A percentile compares a stretch with the other conserved stretches of the same genome.
These are phyloP conservation scores for Myiotriccus ornatus DNA, from an alignment of 2,797 vertebrate species.

Conservation along the genomic window DNA sequence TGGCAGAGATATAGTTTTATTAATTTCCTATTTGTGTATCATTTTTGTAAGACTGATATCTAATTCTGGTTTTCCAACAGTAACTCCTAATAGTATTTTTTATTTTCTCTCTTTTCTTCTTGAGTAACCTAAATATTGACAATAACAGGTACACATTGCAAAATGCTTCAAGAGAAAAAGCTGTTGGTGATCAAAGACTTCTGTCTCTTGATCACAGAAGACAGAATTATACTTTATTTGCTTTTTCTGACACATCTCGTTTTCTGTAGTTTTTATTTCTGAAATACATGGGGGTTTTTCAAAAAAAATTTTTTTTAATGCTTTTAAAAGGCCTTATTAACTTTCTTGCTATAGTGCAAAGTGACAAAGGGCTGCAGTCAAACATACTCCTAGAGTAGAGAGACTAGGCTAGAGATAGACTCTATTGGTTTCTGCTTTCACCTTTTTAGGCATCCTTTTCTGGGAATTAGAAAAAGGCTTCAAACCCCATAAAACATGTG, in stretches of 20 bases:
- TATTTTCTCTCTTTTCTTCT: neutral
- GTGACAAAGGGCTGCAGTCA: neutral
- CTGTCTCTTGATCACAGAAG: neutral
- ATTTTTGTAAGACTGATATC: neutral
- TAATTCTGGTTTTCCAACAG: neutral
- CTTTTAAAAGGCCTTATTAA: neutral
- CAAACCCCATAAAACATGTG: neutral
- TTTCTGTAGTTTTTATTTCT: neutral
- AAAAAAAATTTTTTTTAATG: neutral
- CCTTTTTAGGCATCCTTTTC: slow-evolving; percentile 17
- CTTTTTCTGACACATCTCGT: neutral
- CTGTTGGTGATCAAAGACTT: neutral
- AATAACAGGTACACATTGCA: neutral
- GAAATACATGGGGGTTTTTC: neutral
- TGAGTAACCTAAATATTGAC: neutral
- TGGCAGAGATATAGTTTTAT: neutral
- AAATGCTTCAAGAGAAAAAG: neutral
- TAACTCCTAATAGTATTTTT: neutral
- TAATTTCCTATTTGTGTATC: neutral
- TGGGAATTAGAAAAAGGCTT: neutral
- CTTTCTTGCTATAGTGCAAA: neutral
- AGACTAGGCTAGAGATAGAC: neutral
- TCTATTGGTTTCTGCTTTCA: neutral
- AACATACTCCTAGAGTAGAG: neutral
- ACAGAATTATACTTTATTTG: neutral